Base-by-base conservation (phyloP, 2,797 vertebrate genomes). In the Chiloscyllium punctatum region DNA sequence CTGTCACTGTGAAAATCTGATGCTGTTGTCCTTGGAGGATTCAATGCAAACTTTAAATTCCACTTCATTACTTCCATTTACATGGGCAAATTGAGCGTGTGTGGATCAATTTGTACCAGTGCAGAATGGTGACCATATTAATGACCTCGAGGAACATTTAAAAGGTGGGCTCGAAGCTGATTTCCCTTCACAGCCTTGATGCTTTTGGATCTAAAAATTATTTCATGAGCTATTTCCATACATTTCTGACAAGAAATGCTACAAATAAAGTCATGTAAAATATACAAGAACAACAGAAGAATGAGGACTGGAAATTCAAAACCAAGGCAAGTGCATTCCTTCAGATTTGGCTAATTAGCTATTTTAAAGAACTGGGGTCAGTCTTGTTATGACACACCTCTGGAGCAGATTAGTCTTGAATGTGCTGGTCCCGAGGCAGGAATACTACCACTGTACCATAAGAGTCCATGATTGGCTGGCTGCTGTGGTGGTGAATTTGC, bases 11-110 rank as follows among this genome's bases (percentile, higher is more conserved):
- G 48, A 95, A 94, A 95, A 95, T 21, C 27, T 74, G 71, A 71
- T 77, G 27, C 25, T 42, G 18, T 68, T 69, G 90, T 69, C 94
- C 94, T 77, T 51, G 69, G 94, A 95, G 94, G 48, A 95, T 95
- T 77, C 1, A 94, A 74, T 53, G 69, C 42, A 94, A 94, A 94
- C 94, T 74, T 27, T 72, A 72, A 94, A 94, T 94, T 94, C 69
- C 94, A 94, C 94, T 94, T 94, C 94, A 94, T 94, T 94, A 94
- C 69, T 74, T 48, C 48, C 94, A 94, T 74, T 94, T 94, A 77
- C 94, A 95, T 95, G 71, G 71, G 69, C 42, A 95, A 95, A 77
- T 95, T 95, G 94, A 95, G 71, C 71, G 30, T 95, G 51, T 57
- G 68, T 48, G 33, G 42, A 95, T 95, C 94, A 95, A 95, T 95